Conservation (phyloP, 37 sponge, comb jelly and placozoan genomes). For the Diacarnus erythraeanus region DNA sequence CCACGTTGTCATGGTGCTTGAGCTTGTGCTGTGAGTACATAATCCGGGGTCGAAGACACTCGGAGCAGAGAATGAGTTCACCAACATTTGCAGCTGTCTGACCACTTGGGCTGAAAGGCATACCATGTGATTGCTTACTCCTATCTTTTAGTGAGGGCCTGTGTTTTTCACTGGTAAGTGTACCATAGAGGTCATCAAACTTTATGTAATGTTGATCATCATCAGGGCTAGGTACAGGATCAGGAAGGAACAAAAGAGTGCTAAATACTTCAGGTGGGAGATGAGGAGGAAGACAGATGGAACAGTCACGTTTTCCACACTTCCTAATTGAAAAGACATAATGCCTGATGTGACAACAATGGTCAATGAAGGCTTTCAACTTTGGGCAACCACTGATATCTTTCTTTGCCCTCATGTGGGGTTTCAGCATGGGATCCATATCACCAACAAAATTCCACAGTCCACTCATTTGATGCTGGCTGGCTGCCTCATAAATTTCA, state of each 20-base stretch:
- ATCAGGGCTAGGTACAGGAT: neutral
- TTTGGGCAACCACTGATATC: neutral
- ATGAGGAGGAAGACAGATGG: slow-evolving; percentile 4
- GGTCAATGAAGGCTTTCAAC: slow-evolving; percentile 32
- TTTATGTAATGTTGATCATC: slow-evolving; percentile 10
- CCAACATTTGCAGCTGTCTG: slow-evolving; percentile 40
- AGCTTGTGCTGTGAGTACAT: neutral
- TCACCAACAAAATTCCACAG: neutral
- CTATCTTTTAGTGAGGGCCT: neutral
- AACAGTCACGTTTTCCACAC: slow-evolving; percentile 20
- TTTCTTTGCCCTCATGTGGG: neutral
- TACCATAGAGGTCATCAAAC: slow-evolving; percentile 8
- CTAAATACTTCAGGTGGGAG: slow-evolving; percentile 5
- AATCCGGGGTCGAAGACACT: neutral
- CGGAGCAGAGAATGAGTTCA: neutral
- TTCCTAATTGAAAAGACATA: slow-evolving; percentile 30
- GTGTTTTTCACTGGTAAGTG: neutral
- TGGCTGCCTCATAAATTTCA: neutral
- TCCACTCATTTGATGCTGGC: slow-evolving; percentile 1
- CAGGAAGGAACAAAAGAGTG: slow-evolving; percentile 2
- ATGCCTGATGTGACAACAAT: neutral
- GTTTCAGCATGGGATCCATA: neutral
- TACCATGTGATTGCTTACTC: slow-evolving; percentile 1
- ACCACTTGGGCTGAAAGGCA: slow-evolving; percentile 30
- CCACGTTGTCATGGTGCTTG: too few species aligned